Evolutionary conservation across 2,797 vertebrate genomes (phyloP).

Genomic region (Halcyon smyrnensis): DNA sequence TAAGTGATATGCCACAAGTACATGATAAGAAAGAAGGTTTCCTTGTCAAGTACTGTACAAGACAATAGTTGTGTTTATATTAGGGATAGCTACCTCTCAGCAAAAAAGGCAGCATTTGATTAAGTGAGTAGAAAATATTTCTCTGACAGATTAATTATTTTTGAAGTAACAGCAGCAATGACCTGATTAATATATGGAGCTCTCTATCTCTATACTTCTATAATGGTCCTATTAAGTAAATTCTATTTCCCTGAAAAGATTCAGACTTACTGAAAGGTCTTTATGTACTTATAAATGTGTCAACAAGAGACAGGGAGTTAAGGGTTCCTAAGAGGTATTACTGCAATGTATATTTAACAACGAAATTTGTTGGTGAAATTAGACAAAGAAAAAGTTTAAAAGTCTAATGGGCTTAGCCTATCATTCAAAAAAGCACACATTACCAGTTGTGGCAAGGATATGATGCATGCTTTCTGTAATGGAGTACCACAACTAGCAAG

Average conservation of each 20-base stretch:
- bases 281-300: conserved; percentile 52
- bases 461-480: not conserved
- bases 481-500: not conserved
- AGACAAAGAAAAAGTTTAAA: conserved; percentile 7
- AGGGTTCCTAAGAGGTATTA: conserved; percentile 35
- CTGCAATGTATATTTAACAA: conserved; percentile 26
- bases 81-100: not conserved
- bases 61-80: not conserved
- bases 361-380: conserved; percentile 51
- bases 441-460: not conserved
- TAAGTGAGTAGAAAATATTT: conserved; percentile 6
- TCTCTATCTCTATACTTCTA: not conserved
- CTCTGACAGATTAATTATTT: conserved; percentile 59
- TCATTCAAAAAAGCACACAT: not conserved
- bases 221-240: conserved; percentile 34
- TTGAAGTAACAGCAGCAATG: conserved; percentile 20
- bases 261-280: conserved; percentile 48
- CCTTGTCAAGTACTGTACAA: not conserved
- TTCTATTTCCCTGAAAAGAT: conserved; percentile 56
- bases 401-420: not conserved
- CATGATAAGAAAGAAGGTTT: not conserved
- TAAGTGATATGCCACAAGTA: not conserved
- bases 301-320: conserved; percentile 26
- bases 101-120: not conserved
- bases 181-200: conserved; percentile 36